Base-by-base conservation (phyloP, 1,140 invertebrate genomes). In the Zaprionus ornatus region DNA sequence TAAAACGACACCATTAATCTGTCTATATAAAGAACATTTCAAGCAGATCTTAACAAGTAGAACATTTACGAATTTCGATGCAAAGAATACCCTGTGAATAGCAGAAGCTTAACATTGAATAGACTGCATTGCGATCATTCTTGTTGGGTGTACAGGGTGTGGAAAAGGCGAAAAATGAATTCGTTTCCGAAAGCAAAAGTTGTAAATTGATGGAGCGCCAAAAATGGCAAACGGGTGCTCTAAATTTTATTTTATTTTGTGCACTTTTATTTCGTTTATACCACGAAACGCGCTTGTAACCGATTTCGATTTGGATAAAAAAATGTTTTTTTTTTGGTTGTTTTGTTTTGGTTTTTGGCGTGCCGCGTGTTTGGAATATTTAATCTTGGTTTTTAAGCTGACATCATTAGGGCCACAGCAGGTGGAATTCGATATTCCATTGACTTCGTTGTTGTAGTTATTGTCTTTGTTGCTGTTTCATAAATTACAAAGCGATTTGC, bases 361-460 rank as follows among this genome's bases (percentile, higher is more conserved):
- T 68, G 67, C 70, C 55, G 70, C 84, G 72, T 87, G 85, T 68
- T 84, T 52, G 80, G 84, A 87, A 88, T 87, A 74, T 80, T 72
- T 88, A 80, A 84, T 86, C 45, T 69, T 67, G 37, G 37, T 5
- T 79, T 78, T 78, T 60, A 42, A 83, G 70, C 74, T 87, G 74
- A 70, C 70, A 87, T 87, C 83, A 87, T 87, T 87, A 87, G 65
- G 87, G 84, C 80, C 83, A 87, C 83, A 87, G 84, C 83, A 87
- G 83, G 83, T 87, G 83, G 74, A 87, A 60, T 83, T 87, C 66
- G 56, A 74, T 70, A 70, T 77, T 3, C 29, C 29, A 32, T 70
- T 52, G 64, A 72, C 71, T 87, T 66, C 9, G 9, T 79, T 69
- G 35, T 70, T 62, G 50, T 45, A 19, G 57, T 37, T 68, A 56